Base-by-base conservation (phyloP, 1,140 invertebrate genomes). In the Panulirus ornatus region DNA sequence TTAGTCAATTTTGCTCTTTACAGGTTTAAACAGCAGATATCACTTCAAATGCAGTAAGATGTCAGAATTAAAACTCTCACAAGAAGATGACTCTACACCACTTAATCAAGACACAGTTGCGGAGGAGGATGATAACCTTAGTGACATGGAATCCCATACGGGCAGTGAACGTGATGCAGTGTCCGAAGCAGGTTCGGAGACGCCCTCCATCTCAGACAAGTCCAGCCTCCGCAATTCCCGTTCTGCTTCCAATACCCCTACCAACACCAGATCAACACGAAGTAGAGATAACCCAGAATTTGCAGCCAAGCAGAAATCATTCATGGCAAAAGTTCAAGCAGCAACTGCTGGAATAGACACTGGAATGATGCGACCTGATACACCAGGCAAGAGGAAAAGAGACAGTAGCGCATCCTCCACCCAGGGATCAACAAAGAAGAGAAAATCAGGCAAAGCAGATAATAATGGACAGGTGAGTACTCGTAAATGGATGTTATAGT, bases 241-340 rank as follows among this genome's bases (percentile, higher is more conserved):
- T 14, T 89, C 88, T 6, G 51, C 88, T 0, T 89, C 88, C 34
- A 89, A 89, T 51, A 89, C 88, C 1, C 88, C 88, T 16, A 89
- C 88, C n/a, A 89, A 83, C 34, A 89, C 88, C 0, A 87, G 90
- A 82, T 91, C 90, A 27, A 92, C 91, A 8, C 73, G 91, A 47
- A 90, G 88, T 34, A 71, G 76, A 78, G 84, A 89, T 44, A 92
- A 92, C 47, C 92, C 92, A n/a, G 91, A 92, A 16, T 91, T 92
- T 71, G 91, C 89, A 30, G 92, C 92, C 40, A 92, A 92, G 44
- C 92, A 92, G 44, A 92, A 92, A 73, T 88, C 87, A 22, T 92
- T 92, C 66, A 91, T 92, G 90, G 90, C 90, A 1, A 92, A 92
- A 66, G 83, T 92, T n/a, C 86, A 88, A 70, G 90, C 90, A n/a